Evolutionary conservation across 2,888 invertebrate species (phyloP).

Genomic region (Euplexia lucipara): DNA sequence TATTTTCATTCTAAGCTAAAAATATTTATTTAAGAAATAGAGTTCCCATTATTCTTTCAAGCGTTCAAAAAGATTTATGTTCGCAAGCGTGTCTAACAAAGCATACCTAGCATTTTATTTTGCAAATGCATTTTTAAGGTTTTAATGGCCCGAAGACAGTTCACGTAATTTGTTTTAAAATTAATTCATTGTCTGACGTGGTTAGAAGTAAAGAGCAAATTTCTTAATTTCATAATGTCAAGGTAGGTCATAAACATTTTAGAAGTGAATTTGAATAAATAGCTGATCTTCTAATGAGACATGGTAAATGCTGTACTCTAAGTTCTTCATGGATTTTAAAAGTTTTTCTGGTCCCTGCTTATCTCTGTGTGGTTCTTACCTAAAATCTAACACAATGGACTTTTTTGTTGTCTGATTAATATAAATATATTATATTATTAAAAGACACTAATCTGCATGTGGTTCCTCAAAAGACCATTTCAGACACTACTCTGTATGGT

Average conservation of each 20-base stretch:
- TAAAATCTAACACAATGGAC: no score
- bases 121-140: slow-evolving; percentile 56
- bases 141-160: slow-evolving; percentile 26
- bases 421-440: no score
- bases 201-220: slow-evolving; percentile 10
- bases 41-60: slow-evolving; percentile 49
- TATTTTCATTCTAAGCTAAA: slow-evolving; percentile 35
- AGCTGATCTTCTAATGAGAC: no score
- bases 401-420: no score
- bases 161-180: slow-evolving; percentile 25
- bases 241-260: not conserved
- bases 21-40: slow-evolving; percentile 41
- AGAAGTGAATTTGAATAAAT: no score
- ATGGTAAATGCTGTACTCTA: no score
- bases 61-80: slow-evolving; percentile 60
- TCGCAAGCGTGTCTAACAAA: slow-evolving; percentile 57
- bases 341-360: no score
- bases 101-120: slow-evolving; percentile 56
- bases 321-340: no score
- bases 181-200: slow-evolving; percentile 1
- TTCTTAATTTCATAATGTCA: not conserved
- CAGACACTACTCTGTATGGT: no score
- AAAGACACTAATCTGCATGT: no score
- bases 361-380: no score
- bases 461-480: no score